Percentiles rank a stretch among this genome's conserved stretches.
These are phyloP conservation scores for Gadus chalcogrammus DNA, from an alignment of 2,113 vertebrate genomes.

Conservation along the genomic window DNA sequence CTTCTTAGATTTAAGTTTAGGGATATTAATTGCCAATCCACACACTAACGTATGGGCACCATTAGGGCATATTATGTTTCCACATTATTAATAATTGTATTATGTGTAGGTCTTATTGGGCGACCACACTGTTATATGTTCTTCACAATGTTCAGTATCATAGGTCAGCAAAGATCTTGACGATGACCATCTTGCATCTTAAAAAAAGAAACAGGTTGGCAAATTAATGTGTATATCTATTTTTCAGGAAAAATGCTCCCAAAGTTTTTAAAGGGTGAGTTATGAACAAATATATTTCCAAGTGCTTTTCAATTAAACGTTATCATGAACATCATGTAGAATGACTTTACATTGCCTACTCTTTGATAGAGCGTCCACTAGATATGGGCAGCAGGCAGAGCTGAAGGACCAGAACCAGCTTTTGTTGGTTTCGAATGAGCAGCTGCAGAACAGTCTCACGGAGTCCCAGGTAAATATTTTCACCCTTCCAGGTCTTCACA, in stretches of 20 bases:
- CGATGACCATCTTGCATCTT: neutral
- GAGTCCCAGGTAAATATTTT: slow-evolving; percentile 58
- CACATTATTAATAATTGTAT: too few relatives aligned
- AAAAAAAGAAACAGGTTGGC: neutral
- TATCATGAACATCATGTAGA: neutral
- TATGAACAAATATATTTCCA: too few relatives aligned
- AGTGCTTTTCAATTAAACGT: too few relatives aligned
- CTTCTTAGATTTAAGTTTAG: neutral
- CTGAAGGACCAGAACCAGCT: slow-evolving; percentile 66
- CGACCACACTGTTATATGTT: neutral
- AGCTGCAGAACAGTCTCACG: slow-evolving; percentile 66
- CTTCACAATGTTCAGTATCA: neutral
- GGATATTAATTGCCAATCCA: neutral
- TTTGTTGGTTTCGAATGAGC: slow-evolving; percentile 57
- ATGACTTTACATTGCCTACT: neutral
- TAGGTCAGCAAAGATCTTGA: neutral
- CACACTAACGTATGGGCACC: neutral
- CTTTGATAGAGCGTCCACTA: slow-evolving; percentile 42
- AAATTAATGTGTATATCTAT: slow-evolving; percentile 7
- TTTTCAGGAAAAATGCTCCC: slow-evolving; percentile 56
- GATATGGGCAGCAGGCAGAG: slow-evolving; percentile 62
- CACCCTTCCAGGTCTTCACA: too few relatives aligned
- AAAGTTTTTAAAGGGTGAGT: slow-evolving; percentile 64
- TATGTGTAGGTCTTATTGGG: too few relatives aligned
- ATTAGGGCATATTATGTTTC: neutral